Base-by-base conservation (phyloP, 2,888 invertebrate genomes). In the Pecten maximus region DNA sequence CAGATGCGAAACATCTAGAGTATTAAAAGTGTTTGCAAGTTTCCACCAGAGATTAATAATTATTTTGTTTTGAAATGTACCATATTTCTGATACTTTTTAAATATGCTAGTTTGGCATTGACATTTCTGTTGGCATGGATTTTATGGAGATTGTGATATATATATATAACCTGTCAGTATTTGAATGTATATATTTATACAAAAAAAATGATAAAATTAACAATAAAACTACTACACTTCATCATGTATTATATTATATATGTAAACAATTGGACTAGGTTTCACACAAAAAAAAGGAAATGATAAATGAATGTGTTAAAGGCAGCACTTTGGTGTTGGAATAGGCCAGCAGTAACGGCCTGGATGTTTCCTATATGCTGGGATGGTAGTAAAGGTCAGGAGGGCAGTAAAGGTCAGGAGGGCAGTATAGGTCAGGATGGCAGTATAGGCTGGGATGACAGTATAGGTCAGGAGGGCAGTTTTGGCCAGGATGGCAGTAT, bases 211-310 rank as follows among this genome's bases (percentile, higher is more conserved):
- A 10, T 23, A 54, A 19, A 54, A 54, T 16, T 54, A 23, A 10
- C 19, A 74, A 0, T 35, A 35, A 74, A 35, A 28, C 74, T 54
- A 54, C 54, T 19, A 54, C n/a, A 44, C 44, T 44, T 44, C 12
- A 23, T 15, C 23, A 54, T 54, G 23, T 23, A 23, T 2, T 50
- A 16, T 50, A 50, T 2, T 15, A 35, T 74, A 15, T 74, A 8
- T 74, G 35, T 6, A 74, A 28, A 28, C 4, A 28, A 74, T 35
- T 2, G 15, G 74, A 74, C 74, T 74, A 74, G 74, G 28, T 74
- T 74, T 74, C 74, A 74, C 74, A 74, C 74, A 74, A 54, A 54
- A 54, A 54, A n/a, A 54, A 54, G 23, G 23, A 54, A 54, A 23
- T 54, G 19, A 54, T n/a, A 54, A 19, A 28, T 35, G 4, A 0